Conservation (phyloP, 2,113 vertebrate genomes). For the Gasterosteus nipponicus region DNA sequence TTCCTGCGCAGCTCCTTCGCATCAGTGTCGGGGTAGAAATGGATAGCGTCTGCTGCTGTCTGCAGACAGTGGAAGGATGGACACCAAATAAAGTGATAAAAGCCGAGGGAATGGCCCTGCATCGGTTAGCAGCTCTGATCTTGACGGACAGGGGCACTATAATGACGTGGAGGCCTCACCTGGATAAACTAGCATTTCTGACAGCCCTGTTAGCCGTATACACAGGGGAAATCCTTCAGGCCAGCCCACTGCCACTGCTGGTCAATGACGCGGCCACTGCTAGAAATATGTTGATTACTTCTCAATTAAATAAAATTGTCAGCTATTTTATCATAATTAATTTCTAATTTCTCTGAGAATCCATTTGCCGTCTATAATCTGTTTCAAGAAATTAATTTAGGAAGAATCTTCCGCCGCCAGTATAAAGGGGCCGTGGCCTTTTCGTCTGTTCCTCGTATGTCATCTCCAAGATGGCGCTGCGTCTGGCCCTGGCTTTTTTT, state of each 20-base stretch:
- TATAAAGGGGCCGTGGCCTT: slow-evolving; percentile 67
- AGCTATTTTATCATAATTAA: background rate
- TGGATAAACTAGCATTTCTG: slow-evolving; percentile 70
- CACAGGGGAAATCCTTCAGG: slow-evolving; percentile 43
- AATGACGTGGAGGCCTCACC: slow-evolving; percentile 73
- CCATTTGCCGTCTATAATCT: background rate
- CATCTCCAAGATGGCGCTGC: slow-evolving; percentile 68
- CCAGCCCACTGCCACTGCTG: slow-evolving; percentile 24
- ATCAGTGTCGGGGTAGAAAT: slow-evolving; percentile 66
- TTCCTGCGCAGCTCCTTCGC: slow-evolving; percentile 51
- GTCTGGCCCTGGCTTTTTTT: slow-evolving; percentile 68
- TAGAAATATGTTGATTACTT: slow-evolving; percentile 35
- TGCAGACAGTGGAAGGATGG: slow-evolving; percentile 67
- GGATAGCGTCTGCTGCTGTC: slow-evolving; percentile 65
- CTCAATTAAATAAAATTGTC: slow-evolving; percentile 1
- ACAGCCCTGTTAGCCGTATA: slow-evolving; percentile 63
- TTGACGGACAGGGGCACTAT: slow-evolving; percentile 71
- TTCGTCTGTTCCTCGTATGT: slow-evolving; percentile 71
- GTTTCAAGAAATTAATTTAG: background rate
- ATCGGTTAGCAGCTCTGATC: slow-evolving; percentile 72
- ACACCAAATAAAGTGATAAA: slow-evolving; percentile 76
- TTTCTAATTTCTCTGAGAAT: background rate
- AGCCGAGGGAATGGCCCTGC: slow-evolving; percentile 64
- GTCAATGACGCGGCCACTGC: slow-evolving; percentile 26
- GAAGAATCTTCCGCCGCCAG: slow-evolving; percentile 44